phyloP scores from a whole-genome alignment of 37 sponge, comb jelly and placozoan species.

The Mnemiopsis leidyi region DNA sequence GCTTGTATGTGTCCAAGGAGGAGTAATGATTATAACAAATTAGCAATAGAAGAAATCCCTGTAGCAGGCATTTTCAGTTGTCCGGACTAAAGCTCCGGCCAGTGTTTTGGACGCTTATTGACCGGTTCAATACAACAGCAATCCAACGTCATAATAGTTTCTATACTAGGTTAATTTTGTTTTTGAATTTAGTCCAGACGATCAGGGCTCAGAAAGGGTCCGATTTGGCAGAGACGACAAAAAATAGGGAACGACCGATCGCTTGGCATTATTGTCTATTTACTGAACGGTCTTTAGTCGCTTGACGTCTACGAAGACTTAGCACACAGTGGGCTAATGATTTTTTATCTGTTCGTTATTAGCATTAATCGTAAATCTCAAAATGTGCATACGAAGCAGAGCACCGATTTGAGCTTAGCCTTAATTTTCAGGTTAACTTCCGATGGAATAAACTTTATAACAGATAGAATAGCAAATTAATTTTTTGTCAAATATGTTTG shows the following conservation, averaged over 20 bases:
- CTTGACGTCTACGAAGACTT: background rate
- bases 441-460: too few species aligned
- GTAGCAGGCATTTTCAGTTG: background rate
- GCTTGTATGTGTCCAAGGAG: background rate
- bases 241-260: background rate
- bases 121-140: background rate
- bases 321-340: background rate
- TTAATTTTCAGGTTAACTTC: too few species aligned
- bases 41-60: background rate
- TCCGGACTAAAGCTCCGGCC: background rate
- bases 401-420: too few species aligned
- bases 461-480: too few species aligned
- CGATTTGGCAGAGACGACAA: background rate
- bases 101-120: background rate
- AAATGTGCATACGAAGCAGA: too few species aligned
- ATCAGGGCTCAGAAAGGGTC: background rate
- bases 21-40: background rate
- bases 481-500: too few species aligned
- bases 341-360: too few species aligned
- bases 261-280: background rate
- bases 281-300: background rate
- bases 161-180: background rate
- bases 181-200: background rate
- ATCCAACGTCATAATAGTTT: background rate
- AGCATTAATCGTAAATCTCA: too few species aligned